Percentiles rank a stretch among this genome's conserved stretches.
Conservation (phyloP, 2,888 invertebrate species). For the Leuctra nigra region DNA sequence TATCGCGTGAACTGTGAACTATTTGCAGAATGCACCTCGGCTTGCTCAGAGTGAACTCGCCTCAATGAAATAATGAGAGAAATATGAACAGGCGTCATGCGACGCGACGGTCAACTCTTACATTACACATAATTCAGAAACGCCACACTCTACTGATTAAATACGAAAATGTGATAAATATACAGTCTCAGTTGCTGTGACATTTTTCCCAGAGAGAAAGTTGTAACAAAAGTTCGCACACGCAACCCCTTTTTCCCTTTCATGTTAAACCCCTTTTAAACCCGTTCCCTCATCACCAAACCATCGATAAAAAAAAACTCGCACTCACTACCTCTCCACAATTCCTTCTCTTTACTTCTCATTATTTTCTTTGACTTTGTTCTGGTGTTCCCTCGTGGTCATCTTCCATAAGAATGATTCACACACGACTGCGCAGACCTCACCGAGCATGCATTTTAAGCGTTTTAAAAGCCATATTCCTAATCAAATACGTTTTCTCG, state of each 20-base stretch:
- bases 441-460: conserved; percentile 10
- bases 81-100: conserved; percentile 10
- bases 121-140: conserved; percentile 10
- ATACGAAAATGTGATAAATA: conserved; percentile 10
- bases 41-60: no score
- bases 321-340: not conserved
- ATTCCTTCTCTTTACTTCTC: conserved; percentile 9
- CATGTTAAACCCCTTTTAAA: not conserved
- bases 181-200: not conserved
- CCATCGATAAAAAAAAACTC: no score
- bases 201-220: conserved; percentile 3
- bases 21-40: no score
- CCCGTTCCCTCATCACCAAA: no score
- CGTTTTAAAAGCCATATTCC: not conserved
- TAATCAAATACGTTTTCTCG: conserved; percentile 10
- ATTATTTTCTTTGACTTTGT: conserved; percentile 13
- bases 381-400: conserved; percentile 7
- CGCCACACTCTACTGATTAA: conserved; percentile 7
- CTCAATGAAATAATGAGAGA: conserved; percentile 7
- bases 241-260: conserved; percentile 5
- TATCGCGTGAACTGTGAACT: no score
- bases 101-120: conserved; percentile 2
- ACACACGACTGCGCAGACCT: conserved; percentile 8
- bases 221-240: conserved; percentile 1
- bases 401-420: not conserved